Percentiles rank a stretch among this genome's conserved stretches.
Evolutionary conservation across 2,797 vertebrate species (phyloP).

Genomic region (Florisuga fusca): DNA sequence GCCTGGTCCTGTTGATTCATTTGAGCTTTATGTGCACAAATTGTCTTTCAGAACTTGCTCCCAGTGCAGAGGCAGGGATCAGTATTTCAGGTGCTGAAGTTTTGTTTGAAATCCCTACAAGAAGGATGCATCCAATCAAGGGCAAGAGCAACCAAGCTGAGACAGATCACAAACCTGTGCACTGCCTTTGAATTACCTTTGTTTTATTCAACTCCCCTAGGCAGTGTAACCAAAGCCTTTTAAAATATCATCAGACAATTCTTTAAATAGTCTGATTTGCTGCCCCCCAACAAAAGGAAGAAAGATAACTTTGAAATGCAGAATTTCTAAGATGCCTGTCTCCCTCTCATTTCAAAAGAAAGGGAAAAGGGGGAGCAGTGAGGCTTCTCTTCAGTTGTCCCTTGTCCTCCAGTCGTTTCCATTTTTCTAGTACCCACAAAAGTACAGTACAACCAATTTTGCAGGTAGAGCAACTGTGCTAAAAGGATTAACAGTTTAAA

Average conservation of each 20-base stretch:
- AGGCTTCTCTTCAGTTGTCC: neutral
- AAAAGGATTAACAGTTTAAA: neutral
- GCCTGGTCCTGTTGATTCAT: neutral
- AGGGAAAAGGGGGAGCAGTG: neutral
- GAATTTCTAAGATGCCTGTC: neutral
- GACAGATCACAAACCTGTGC: constrained; percentile 34
- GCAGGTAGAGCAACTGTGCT: neutral
- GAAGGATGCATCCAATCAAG: neutral
- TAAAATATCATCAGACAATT: constrained; percentile 43
- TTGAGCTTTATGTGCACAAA: neutral
- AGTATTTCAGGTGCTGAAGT: neutral
- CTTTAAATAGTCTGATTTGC: constrained; percentile 51
- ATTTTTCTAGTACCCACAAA: neutral
- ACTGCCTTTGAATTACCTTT: constrained; percentile 34
- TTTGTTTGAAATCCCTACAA: constrained; percentile 32
- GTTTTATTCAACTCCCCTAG: constrained; percentile 45
- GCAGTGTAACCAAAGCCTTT: constrained; percentile 46
- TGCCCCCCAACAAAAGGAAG: neutral
- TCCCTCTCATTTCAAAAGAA: neutral
- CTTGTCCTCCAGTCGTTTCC: neutral
- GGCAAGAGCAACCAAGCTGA: constrained; percentile 10
- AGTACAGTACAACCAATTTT: neutral
- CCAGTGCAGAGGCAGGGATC: neutral
- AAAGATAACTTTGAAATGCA: constrained; percentile 29
- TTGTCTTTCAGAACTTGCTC: neutral